Percentiles rank a stretch among this genome's conserved stretches.
phyloP scores from a whole-genome alignment of 1,140 invertebrate species.

The Euborellia annulipes region DNA sequence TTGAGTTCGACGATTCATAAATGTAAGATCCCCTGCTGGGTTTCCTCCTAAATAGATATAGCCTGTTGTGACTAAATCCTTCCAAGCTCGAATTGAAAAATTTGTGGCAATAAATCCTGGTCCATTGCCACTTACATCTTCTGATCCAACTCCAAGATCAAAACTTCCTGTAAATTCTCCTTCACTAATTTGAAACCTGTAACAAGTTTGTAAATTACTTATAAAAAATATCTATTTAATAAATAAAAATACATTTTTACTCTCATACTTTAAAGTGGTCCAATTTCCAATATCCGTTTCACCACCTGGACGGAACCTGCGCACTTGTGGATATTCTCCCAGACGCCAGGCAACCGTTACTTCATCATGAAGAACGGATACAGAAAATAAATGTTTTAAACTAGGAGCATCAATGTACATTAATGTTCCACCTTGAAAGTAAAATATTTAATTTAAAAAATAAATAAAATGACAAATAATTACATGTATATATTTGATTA shows the following conservation, averaged over 20 bases:
- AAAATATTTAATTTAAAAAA: not conserved
- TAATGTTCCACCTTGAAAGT: conserved; percentile 48
- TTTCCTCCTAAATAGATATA: conserved; percentile 27
- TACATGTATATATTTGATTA: too few species aligned
- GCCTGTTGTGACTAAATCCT: conserved; percentile 33
- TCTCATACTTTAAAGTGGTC: conserved; percentile 34
- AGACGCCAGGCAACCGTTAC: conserved; percentile 27
- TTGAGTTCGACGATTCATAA: too few species aligned
- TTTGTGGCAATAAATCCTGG: conserved; percentile 28
- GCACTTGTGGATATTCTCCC: not conserved
- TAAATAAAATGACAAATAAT: not conserved
- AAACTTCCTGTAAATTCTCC: conserved; percentile 33
- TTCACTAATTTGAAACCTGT: conserved; percentile 26
- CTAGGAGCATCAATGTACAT: conserved; percentile 30
- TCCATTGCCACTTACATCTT: conserved; percentile 30
- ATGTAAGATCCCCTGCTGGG: too few species aligned
- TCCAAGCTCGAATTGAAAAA: conserved; percentile 39
- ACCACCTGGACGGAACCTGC: too few species aligned
- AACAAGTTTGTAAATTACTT: conserved; percentile 23
- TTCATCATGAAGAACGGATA: conserved; percentile 51
- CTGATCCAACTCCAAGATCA: conserved; percentile 30
- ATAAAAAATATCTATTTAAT: too few species aligned
- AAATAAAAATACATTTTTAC: too few species aligned
- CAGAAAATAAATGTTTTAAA: conserved; percentile 37
- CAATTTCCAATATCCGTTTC: conserved; percentile 33